Evolutionary conservation across 2,888 invertebrate genomes (phyloP).

Genomic region (Lumbricus terrestris): DNA sequence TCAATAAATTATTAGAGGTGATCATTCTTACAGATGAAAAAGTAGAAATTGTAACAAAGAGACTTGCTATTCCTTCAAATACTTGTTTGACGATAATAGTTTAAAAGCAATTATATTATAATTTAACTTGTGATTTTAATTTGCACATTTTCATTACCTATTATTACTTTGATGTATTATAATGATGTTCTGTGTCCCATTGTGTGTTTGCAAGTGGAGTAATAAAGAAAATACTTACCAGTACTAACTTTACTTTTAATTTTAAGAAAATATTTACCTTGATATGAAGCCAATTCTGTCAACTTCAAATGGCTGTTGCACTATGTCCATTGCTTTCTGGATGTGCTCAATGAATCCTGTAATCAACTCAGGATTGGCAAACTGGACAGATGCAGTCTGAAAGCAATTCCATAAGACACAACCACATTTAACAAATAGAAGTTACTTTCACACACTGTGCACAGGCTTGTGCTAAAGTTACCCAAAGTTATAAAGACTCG

Average conservation of each 20-base stretch:
- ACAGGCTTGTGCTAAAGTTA: background rate
- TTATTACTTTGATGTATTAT: too few relatives aligned
- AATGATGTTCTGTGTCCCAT: too few relatives aligned
- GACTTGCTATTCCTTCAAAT: background rate
- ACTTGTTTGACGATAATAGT: too few relatives aligned
- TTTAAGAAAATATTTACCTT: background rate
- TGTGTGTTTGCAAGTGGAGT: too few relatives aligned
- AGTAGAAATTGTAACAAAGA: background rate
- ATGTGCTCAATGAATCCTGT: background rate
- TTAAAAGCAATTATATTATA: too few relatives aligned
- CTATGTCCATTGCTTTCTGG: background rate
- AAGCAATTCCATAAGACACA: background rate
- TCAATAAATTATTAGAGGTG: background rate
- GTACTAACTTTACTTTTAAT: too few relatives aligned
- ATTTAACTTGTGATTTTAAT: too few relatives aligned
- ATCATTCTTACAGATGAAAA: background rate
- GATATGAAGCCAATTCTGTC: constrained; percentile 10
- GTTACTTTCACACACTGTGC: background rate
- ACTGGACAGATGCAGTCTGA: background rate
- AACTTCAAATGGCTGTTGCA: background rate
- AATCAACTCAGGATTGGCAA: background rate
- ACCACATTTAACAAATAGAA: background rate
- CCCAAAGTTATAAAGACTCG: too few relatives aligned
- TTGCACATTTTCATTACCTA: too few relatives aligned
- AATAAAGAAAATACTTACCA: too few relatives aligned